Evolutionary conservation across 2,888 invertebrate genomes (phyloP).

Genomic region (Halocaridina rubra): DNA sequence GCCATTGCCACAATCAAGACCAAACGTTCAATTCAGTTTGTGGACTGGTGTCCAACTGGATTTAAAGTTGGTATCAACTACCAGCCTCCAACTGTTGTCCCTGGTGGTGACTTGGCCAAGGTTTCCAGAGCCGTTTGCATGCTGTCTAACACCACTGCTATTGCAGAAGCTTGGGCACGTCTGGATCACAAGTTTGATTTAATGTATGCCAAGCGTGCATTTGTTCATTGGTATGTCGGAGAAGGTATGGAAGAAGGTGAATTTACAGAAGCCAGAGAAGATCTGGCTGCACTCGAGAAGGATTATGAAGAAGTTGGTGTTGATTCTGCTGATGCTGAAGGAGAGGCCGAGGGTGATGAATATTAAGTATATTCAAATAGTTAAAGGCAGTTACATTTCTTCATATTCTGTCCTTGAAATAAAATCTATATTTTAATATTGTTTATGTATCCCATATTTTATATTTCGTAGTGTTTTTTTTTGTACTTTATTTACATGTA

Average conservation of each 20-base stretch:
- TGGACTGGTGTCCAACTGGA: conserved; percentile 94
- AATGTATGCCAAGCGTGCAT: conserved; percentile 96
- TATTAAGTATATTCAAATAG: no score
- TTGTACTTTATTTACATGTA: no score
- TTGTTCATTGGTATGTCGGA: conserved; percentile 86
- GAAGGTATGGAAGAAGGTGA: conserved; percentile 72
- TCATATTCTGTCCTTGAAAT: no score
- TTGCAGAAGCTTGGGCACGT: conserved; percentile 96
- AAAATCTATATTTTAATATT: no score
- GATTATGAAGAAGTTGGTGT: conserved; percentile 70
- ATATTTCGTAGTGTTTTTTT: no score
- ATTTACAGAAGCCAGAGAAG: conserved; percentile 71
- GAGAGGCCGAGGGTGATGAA: conserved; percentile 50
- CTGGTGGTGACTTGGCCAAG: conserved; percentile 79
- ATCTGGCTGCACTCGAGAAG: conserved; percentile 69
- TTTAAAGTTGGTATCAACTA: conserved; percentile 85
- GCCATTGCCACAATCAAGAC: conserved; percentile 84
- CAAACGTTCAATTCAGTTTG: conserved; percentile 83
- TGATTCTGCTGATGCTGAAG: conserved; percentile 45
- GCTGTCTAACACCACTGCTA: conserved; percentile 92
- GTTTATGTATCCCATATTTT: no score
- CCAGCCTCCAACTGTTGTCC: conserved; percentile 80
- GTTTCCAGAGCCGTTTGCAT: conserved; percentile 85
- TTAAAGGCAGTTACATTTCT: no score
- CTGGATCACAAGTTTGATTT: conserved; percentile 96